Percentiles rank a stretch among this genome's conserved stretches.
phyloP scores from a whole-genome alignment of 64 coral and sea anemone species.

The Pocillopora damicornis region DNA sequence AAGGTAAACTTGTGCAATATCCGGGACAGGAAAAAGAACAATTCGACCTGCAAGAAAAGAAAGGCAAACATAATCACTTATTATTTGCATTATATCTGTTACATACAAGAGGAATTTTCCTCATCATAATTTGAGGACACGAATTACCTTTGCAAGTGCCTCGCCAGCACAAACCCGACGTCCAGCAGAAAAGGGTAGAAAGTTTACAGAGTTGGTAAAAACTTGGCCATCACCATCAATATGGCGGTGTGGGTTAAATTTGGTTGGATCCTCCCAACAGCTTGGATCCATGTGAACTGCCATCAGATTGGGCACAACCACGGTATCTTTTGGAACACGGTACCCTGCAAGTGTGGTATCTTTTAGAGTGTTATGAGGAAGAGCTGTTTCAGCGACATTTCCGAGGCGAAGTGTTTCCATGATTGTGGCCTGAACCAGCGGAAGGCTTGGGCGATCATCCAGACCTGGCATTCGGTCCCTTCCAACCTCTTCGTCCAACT shows the following conservation, averaged over 20 bases:
- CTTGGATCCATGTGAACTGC: slow-evolving; percentile 37
- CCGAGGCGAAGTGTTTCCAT: slow-evolving; percentile 54
- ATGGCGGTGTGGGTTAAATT: slow-evolving; percentile 47
- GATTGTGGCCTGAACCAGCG: slow-evolving; percentile 40
- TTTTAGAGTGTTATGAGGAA: slow-evolving; percentile 55
- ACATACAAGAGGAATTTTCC: too few relatives aligned
- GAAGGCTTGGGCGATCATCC: slow-evolving; percentile 19
- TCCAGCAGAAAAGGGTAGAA: slow-evolving; percentile 59
- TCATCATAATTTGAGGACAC: too few relatives aligned
- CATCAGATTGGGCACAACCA: slow-evolving; percentile 10
- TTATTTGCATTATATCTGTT: too few relatives aligned
- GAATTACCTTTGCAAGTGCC: slow-evolving; percentile 38
- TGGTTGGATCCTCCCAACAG: slow-evolving; percentile 46
- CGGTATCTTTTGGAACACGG: slow-evolving; percentile 56
- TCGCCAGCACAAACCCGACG: slow-evolving; percentile 62
- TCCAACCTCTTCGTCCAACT: slow-evolving; percentile 49
- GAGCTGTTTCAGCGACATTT: slow-evolving; percentile 16
- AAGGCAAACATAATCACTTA: background rate
- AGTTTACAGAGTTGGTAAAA: slow-evolving; percentile 37
- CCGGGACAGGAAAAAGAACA: slow-evolving; percentile 25
- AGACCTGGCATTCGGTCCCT: slow-evolving; percentile 31
- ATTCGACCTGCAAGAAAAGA: background rate
- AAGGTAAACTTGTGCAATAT: slow-evolving; percentile 41
- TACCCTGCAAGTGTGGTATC: slow-evolving; percentile 48
- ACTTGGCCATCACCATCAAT: slow-evolving; percentile 47